Evolutionary conservation across 2,113 vertebrate genomes (phyloP).

Genomic region (Nothobranchius furzeri): DNA sequence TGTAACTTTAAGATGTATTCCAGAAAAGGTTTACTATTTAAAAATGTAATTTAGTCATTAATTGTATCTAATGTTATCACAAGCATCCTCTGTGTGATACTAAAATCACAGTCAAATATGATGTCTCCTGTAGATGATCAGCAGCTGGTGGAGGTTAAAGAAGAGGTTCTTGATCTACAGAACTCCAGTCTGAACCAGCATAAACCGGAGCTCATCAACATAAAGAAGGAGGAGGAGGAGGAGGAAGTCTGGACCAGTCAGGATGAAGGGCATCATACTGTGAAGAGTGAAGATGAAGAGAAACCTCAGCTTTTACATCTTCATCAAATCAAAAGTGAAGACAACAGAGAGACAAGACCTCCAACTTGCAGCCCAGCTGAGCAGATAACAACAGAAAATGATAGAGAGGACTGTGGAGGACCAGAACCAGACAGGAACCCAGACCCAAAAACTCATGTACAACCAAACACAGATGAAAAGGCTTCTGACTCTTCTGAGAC

Average conservation of each 20-base stretch:
- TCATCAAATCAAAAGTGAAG: conserved; percentile 17
- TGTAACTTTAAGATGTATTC: too few relatives aligned
- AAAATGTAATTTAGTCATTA: too few relatives aligned
- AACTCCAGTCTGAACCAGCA: conserved; percentile 15
- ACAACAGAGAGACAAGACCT: not conserved
- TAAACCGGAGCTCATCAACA: conserved; percentile 4
- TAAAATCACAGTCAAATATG: not conserved
- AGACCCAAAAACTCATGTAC: not conserved
- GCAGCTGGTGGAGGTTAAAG: conserved; percentile 18
- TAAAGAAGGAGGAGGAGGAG: conserved; percentile 35
- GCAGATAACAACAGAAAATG: not conserved
- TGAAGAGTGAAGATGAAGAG: conserved; percentile 32
- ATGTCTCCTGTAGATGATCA: conserved; percentile 3
- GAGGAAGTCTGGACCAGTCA: conserved; percentile 16
- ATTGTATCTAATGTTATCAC: too few relatives aligned
- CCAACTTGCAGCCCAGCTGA: not conserved
- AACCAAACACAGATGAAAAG: not conserved
- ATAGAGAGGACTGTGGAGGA: not conserved
- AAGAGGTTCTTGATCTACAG: not conserved
- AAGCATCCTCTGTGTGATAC: too few relatives aligned
- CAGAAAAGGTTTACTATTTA: too few relatives aligned
- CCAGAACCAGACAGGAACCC: not conserved
- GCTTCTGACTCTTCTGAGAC: conserved; percentile 4
- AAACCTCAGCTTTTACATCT: conserved; percentile 8
- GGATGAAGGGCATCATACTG: conserved; percentile 2